phyloP scores from a whole-genome alignment of 1,140 invertebrate species.

The Drosophila arawakana region DNA sequence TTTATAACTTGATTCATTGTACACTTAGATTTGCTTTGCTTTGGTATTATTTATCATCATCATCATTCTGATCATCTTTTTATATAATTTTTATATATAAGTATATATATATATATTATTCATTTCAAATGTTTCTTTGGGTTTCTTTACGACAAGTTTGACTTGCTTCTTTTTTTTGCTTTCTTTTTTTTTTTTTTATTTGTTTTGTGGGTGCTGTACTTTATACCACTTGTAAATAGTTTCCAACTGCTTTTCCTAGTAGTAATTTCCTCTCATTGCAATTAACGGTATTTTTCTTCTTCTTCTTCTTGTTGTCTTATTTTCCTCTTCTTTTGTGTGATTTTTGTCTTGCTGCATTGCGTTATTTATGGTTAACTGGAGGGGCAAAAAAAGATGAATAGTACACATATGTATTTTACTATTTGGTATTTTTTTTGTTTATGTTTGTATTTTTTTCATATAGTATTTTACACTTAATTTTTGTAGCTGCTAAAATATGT shows the following conservation, averaged over 20 bases:
- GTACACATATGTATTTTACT: slow-evolving; percentile 7
- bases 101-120: slow-evolving; percentile 18
- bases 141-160: slow-evolving; percentile 32
- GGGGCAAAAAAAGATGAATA: slow-evolving; percentile 21
- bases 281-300: slow-evolving; percentile 28
- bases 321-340: slow-evolving; percentile 2
- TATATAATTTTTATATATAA: slow-evolving; percentile 16
- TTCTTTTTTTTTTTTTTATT: slow-evolving; percentile 3
- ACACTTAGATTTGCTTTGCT: slow-evolving; percentile 57
- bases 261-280: slow-evolving; percentile 21
- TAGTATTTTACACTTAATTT: slow-evolving; percentile 56
- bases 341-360: neutral
- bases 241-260: slow-evolving; percentile 44
- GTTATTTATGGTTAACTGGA: slow-evolving; percentile 24
- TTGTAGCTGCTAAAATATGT: slow-evolving; percentile 42
- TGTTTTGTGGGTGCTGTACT: slow-evolving; percentile 25
- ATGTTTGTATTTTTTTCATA: slow-evolving; percentile 13
- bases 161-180: slow-evolving; percentile 22
- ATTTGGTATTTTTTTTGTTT: slow-evolving; percentile 7
- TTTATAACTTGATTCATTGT: slow-evolving; percentile 50
- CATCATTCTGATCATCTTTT: slow-evolving; percentile 1
- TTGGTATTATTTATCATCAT: slow-evolving; percentile 31
- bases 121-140: slow-evolving; percentile 48
- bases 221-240: slow-evolving; percentile 51
- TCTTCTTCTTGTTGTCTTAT: neutral